Percentiles rank a stretch among this genome's conserved stretches.
phyloP scores from a whole-genome alignment of 2,888 invertebrate species.

The Deilephila elpenor region DNA sequence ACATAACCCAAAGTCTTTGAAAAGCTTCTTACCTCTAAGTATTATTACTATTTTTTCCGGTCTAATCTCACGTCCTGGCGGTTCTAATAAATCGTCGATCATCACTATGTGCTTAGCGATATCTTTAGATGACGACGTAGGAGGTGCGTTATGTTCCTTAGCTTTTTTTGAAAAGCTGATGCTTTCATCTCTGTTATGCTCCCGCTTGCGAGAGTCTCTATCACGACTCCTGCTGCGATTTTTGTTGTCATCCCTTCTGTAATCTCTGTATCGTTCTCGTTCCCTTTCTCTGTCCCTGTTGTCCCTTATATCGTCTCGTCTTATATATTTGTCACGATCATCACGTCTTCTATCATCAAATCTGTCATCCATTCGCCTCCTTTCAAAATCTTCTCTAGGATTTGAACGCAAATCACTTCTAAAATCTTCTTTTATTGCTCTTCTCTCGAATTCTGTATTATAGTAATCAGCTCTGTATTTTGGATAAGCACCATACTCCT shows the following conservation, averaged over 20 bases:
- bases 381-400: slow-evolving; percentile 47
- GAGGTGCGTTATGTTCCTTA: slow-evolving; percentile 49
- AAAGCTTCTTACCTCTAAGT: slow-evolving; percentile 86
- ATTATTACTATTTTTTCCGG: slow-evolving; percentile 94
- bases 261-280: slow-evolving; percentile 52
- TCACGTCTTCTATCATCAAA: slow-evolving; percentile 55
- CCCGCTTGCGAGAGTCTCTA: slow-evolving; percentile 68
- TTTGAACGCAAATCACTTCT: slow-evolving; percentile 41
- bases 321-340: slow-evolving; percentile 54
- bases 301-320: slow-evolving; percentile 46
- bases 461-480: slow-evolving; percentile 55
- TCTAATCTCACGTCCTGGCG: slow-evolving; percentile 91
- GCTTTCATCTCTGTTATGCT: slow-evolving; percentile 65
- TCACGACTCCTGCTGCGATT: slow-evolving; percentile 67
- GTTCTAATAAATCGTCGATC: slow-evolving; percentile 93
- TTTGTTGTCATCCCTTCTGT: slow-evolving; percentile 51
- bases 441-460: slow-evolving; percentile 56
- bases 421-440: slow-evolving; percentile 54
- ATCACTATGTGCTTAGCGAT: slow-evolving; percentile 77
- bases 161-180: slow-evolving; percentile 57
- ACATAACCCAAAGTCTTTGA: no score
- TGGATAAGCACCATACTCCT: slow-evolving; percentile 48
- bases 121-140: slow-evolving; percentile 26
- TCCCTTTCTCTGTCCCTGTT: slow-evolving; percentile 45
- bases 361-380: slow-evolving; percentile 49